A percentile compares a stretch with the other conserved stretches of the same genome.
These are phyloP conservation scores for Heliconius sara DNA, from an alignment of 2,888 invertebrate species.

Conservation along the genomic window DNA sequence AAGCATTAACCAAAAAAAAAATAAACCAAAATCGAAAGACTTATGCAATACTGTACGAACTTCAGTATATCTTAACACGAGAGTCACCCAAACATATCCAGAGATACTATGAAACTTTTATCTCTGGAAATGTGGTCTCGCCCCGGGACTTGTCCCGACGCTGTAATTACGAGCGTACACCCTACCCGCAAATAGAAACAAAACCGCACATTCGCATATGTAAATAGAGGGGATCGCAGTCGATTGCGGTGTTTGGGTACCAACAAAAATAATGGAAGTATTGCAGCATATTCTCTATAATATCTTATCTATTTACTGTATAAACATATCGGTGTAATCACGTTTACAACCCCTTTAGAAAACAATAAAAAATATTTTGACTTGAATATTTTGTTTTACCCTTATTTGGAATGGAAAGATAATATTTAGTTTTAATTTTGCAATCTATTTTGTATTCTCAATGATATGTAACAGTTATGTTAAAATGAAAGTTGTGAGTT, in stretches of 20 bases:
- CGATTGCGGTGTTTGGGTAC: conserved; percentile 56
- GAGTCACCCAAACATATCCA: conserved; percentile 32
- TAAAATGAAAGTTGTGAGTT: too few relatives aligned
- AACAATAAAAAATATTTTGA: conserved; percentile 11
- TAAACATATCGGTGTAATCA: conserved; percentile 48
- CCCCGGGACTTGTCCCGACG: conserved; percentile 74
- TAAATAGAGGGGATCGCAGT: conserved; percentile 71
- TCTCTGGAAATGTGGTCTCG: conserved; percentile 65
- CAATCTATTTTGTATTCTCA: not conserved
- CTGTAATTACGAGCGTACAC: conserved; percentile 80
- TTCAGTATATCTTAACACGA: not conserved
- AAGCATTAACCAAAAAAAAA: not conserved
- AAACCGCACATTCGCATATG: conserved; percentile 79
- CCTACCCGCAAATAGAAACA: conserved; percentile 78
- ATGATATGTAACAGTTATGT: not conserved
- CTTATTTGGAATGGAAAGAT: conserved; percentile 23
- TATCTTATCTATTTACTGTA: conserved; percentile 44
- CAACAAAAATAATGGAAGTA: conserved; percentile 51
- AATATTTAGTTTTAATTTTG: conserved; percentile 18
- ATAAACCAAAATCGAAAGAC: not conserved
- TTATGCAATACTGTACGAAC: not conserved
- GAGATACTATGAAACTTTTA: conserved; percentile 49
- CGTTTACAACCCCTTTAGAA: conserved; percentile 27
- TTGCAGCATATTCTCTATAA: conserved; percentile 44
- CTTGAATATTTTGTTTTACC: not conserved